Conservation (phyloP, 2,888 invertebrate genomes). For the Pyrocoelia pectoralis region DNA sequence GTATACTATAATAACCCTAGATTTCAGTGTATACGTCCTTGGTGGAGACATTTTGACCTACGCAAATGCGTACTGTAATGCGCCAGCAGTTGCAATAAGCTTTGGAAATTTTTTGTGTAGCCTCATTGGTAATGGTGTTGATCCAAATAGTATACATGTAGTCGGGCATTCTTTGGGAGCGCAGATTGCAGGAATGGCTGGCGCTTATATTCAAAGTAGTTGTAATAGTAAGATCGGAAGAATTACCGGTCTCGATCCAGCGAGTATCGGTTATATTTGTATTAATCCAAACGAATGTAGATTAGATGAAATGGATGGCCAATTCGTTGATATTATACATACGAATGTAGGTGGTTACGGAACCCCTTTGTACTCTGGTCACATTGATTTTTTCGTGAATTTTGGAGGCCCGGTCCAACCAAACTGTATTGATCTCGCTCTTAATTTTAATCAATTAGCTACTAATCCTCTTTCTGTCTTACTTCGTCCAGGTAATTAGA, state of each 20-base stretch:
- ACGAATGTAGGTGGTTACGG: not conserved
- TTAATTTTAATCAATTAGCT: not conserved
- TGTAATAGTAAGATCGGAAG: not conserved
- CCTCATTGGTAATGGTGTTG: not conserved
- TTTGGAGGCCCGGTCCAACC: not conserved
- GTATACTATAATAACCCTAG: not conserved
- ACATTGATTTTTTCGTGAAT: not conserved
- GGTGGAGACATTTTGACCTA: not conserved
- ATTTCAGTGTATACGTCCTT: not conserved
- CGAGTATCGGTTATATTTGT: not conserved
- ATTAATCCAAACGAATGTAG: not conserved
- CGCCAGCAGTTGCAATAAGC: not conserved
- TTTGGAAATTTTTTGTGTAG: not conserved
- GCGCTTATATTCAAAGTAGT: not conserved
- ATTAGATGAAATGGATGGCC: not conserved
- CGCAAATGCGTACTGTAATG: not conserved
- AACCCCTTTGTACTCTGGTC: not conserved
- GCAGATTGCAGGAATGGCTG: not conserved
- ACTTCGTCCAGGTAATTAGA: not conserved
- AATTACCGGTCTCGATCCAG: conserved; percentile 8
- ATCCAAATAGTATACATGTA: not conserved
- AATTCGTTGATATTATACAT: not conserved
- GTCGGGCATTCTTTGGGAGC: conserved; percentile 8
- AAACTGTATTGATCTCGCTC: not conserved
- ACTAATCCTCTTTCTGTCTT: not conserved